Evolutionary conservation across 2,797 vertebrate species (phyloP), one percentile per base, ranked within the genome.

Genomic region (Lepilemur ruficaudatus): DNA sequence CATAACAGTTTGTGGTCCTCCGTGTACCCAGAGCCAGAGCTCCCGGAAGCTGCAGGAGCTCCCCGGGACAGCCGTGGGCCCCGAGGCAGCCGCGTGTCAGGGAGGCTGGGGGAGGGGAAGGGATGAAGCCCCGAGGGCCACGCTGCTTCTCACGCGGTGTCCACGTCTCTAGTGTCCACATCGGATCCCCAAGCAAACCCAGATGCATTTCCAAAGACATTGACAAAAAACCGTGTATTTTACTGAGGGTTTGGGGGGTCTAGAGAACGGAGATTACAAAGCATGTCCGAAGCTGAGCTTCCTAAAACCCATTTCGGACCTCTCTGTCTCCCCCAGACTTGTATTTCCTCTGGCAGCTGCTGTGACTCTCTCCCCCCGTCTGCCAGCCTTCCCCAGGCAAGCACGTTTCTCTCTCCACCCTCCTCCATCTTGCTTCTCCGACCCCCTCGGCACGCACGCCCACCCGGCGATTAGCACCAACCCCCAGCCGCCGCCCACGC

Each of bases 401-500:
- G 30, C 43, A 38, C 3, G 1, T n/a, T 63, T 32, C 38, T 48
- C 57, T 65, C 38, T 38, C 57, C 14, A 52, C 6, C 5, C 23
- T 48, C 20, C 4, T 4, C 80, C 17, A 8, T 7, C 30, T 35
- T 14, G 32, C 46, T 52, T 43, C 41, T 43, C 48, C 50, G 65
- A 15, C 25, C 15, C 48, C 30, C 25, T 46, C 43, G 2, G 15
- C 15, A 5, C 6, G 76, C 35, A 57, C 20, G 6, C 18, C 12
- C 61, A 2, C 65, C 32, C 38, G 28, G 79, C 25, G 9, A 22
- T 20, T 13, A 22, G 76, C 3, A 13, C 9, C 46, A 69, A 30
- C 3, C 32, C n/a, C 61, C 46, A 20, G 67, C 6, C 32, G 0
- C 0, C 12, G 25, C 59, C 67, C 22, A 1, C 1, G 1, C 5